Percentiles rank a stretch among this genome's conserved stretches.
These are phyloP conservation scores for Oryzias javanicus DNA, from an alignment of 2,113 vertebrate species.

Conservation along the genomic window DNA sequence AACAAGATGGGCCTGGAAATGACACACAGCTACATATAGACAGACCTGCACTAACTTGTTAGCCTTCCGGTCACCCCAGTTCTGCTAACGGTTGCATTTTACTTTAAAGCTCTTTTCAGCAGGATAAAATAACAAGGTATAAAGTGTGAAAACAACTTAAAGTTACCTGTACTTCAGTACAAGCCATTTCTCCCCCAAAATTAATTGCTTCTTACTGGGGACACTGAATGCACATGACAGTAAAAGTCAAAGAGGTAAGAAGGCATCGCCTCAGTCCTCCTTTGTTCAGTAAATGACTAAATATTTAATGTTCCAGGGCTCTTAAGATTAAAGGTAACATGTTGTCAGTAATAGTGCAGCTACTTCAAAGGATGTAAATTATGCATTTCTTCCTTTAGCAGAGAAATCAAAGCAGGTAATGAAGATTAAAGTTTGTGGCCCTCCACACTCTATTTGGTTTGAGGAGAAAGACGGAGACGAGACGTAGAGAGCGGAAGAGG, in stretches of 20 bases:
- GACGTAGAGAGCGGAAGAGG: slow-evolving; percentile 53
- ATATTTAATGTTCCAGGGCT: slow-evolving; percentile 82
- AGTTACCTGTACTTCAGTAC: slow-evolving; percentile 70
- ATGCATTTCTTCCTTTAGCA: slow-evolving; percentile 84
- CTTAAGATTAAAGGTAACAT: slow-evolving; percentile 85
- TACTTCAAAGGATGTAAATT: slow-evolving; percentile 83
- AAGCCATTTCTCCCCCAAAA: slow-evolving; percentile 64
- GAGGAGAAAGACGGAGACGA: slow-evolving; percentile 51
- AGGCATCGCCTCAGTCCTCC: slow-evolving; percentile 72
- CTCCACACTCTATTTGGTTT: slow-evolving; percentile 49
- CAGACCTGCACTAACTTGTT: slow-evolving; percentile 63
- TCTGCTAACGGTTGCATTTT: slow-evolving; percentile 78
- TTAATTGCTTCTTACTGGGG: slow-evolving; percentile 79
- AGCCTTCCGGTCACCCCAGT: slow-evolving; percentile 74
- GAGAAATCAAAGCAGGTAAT: slow-evolving; percentile 83
- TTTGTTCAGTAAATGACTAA: slow-evolving; percentile 81
- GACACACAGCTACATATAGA: slow-evolving; percentile 33
- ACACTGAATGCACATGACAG: slow-evolving; percentile 74
- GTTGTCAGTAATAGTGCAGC: slow-evolving; percentile 82
- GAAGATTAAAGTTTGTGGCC: slow-evolving; percentile 81
- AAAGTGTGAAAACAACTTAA: slow-evolving; percentile 72
- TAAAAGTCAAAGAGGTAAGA: slow-evolving; percentile 75
- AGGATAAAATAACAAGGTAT: slow-evolving; percentile 70
- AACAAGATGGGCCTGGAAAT: slow-evolving; percentile 29
- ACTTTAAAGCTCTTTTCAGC: slow-evolving; percentile 75